Base-by-base conservation (phyloP, 2,888 invertebrate genomes). In the Drosophila macrothrix region DNA sequence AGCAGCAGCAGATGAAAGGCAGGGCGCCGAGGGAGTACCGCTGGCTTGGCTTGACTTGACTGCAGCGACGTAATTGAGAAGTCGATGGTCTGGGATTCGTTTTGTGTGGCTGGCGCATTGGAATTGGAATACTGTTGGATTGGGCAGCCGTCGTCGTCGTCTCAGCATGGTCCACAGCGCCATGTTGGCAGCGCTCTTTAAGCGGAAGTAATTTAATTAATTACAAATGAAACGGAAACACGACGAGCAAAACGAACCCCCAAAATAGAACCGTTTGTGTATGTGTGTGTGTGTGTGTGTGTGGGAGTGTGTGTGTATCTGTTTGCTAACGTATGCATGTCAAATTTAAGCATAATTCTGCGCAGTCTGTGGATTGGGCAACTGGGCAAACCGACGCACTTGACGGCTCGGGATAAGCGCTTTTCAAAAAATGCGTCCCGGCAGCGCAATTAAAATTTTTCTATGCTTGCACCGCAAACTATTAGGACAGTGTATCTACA, bases 201-300 rank as follows among this genome's bases (percentile, higher is more conserved):
- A 90, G 91, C 91, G 91, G 89, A 89, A 91, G 85, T 91, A 91
- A 91, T 91, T 87, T 87, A 91, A 91, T 91, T 91, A 91, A 91
- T 90, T 88, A 87, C 87, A 90, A 90, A 90, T 91, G 88, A 87
- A 91, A 84, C 85, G 90, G 87, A 90, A 90, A 87, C 81, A 82
- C 80, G 72, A 58, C 62, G 64, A 73, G 71, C 80, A 74, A 73
- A 78, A 61, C 65, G 61, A 68, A 71, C 54, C 58, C 58, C 58
- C 43, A 43, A 58, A 58, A 31, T 65, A 55, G 43, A 49, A 37
- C 14, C 43, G 25, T 29, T 39, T 64, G 41, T 39, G 46, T 41
- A 25, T 35, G 6, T 41, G 16, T 37, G 16, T 37, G 14, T 33
- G 58, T 9, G n/a, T 58, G 58, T 19, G 28, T 43, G 35, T 29